Percentiles rank a stretch among this genome's conserved stretches.
These are phyloP conservation scores for Rhagophthalmus giganteus DNA, from an alignment of 2,888 invertebrate genomes.

Conservation along the genomic window DNA sequence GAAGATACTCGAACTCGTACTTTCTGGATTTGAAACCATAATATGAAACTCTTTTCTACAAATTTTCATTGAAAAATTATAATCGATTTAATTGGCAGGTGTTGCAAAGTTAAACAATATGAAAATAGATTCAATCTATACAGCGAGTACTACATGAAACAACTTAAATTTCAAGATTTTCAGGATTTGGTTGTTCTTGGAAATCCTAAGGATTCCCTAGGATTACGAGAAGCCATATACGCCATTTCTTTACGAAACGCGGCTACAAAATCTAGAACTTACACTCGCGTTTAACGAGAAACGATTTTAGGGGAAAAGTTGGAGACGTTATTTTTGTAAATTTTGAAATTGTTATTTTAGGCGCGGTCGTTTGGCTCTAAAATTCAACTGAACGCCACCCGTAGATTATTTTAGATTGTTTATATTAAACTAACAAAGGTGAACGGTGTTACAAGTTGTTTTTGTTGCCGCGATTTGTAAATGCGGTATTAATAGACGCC, in stretches of 20 bases:
- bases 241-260: conserved; percentile 1
- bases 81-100: no score
- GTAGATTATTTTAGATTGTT: conserved; percentile 7
- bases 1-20: no score
- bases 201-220: conserved; percentile 26
- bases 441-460: conserved; percentile 20
- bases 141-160: not conserved
- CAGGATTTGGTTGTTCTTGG: conserved; percentile 18
- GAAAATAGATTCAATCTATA: no score
- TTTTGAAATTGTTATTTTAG: not conserved
- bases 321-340: not conserved
- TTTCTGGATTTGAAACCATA: no score
- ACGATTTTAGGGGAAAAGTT: not conserved
- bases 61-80: no score
- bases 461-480: conserved; percentile 16
- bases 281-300: conserved; percentile 3
- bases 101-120: not conserved
- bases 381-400: no score
- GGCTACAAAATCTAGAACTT: not conserved
- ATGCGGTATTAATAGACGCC: conserved; percentile 35
- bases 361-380: not conserved
- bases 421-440: conserved; percentile 13
- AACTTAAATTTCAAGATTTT: conserved; percentile 12
- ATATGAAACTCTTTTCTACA: no score
- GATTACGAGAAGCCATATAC: conserved; percentile 23